Evolutionary conservation across 1,140 invertebrate species (phyloP), one percentile per base, ranked within the genome.

Genomic region (Bacillus rossius): DNA sequence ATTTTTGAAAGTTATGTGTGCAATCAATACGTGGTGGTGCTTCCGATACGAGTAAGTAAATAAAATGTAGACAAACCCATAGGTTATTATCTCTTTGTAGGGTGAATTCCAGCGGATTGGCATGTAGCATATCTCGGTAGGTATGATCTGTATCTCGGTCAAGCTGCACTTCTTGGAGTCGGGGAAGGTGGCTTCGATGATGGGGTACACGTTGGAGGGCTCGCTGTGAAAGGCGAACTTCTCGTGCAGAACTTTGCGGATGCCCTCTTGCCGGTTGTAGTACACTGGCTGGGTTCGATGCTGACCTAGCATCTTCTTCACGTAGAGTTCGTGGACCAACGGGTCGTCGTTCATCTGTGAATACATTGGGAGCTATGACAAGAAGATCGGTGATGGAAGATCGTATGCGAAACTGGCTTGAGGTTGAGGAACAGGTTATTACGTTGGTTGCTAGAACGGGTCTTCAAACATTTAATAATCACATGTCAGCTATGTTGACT

Each of bases 261-360:
- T 25, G 8, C 48, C 48, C 23, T 16, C 17, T n/a, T 50, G 25
- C 10, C 48, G 48, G 19, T 16, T 29, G 16, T 17, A 50, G 48
- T 50, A 50, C 2, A n/a, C 48, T n/a, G 48, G 26, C 25, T 50
- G 48, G 1, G 48, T 25, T 4, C 25, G 26, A n/a, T 50, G 48
- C 5, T 22, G 48, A 3, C 25, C 25, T 16, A 34, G 25, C 48
- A 50, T 50, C 23, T 29, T 50, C 23, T 29, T 50, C 2, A 17
- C 25, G 23, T 50, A 50, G 23, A 50, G 25, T 23, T 50, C 48
- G 2, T 29, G 48, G 19, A 50, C 48, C 13, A 50, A 16, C 2
- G 48, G 48, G 17, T 50, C 25, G 14, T 25, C 8, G 25, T 29
- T 50, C 48, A 50, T 29, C 48, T 50, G 48, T 17, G 34, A 50